Percentiles rank a stretch among this genome's conserved stretches.
Evolutionary conservation across 2,113 vertebrate genomes (phyloP).

Genomic region (Bufo gargarizans): DNA sequence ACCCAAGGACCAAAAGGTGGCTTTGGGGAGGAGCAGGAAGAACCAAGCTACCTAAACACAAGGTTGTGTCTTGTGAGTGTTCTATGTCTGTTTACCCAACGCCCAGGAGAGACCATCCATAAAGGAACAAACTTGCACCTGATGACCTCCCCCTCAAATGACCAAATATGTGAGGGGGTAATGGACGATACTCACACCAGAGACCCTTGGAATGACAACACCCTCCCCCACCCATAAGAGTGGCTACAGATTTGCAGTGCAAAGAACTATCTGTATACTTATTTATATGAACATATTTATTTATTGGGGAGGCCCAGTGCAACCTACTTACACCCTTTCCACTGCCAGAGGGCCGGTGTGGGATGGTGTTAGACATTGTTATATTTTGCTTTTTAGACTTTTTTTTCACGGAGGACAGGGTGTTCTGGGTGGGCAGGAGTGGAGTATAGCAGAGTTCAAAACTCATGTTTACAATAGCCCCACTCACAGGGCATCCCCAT

Average conservation of each 20-base stretch:
- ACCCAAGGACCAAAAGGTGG: slow-evolving; percentile 51
- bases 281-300: slow-evolving; percentile 59
- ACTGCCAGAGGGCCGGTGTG: slow-evolving; percentile 38
- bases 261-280: slow-evolving; percentile 55
- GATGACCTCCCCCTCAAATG: slow-evolving; percentile 44
- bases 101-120: slow-evolving; percentile 35
- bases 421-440: slow-evolving; percentile 57
- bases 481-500: slow-evolving; percentile 14
- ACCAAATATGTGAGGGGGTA: slow-evolving; percentile 51
- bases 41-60: slow-evolving; percentile 59
- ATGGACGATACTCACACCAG: slow-evolving; percentile 14
- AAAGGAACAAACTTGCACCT: slow-evolving; percentile 44
- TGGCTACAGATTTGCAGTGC: slow-evolving; percentile 54
- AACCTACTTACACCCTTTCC: slow-evolving; percentile 37
- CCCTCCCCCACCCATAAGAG: slow-evolving; percentile 29
- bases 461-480: slow-evolving; percentile 53
- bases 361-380: slow-evolving; percentile 46
- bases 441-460: slow-evolving; percentile 47
- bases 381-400: slow-evolving; percentile 50
- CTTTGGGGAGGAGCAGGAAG: slow-evolving; percentile 50
- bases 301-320: slow-evolving; percentile 52
- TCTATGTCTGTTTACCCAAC: slow-evolving; percentile 56
- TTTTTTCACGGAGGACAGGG: slow-evolving; percentile 56
- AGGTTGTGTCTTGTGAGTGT: slow-evolving; percentile 59
- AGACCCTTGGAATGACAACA: slow-evolving; percentile 34